A percentile compares a stretch with the other conserved stretches of the same genome.
Conservation (phyloP, 2,113 vertebrate genomes). For the Penelope pileata region DNA sequence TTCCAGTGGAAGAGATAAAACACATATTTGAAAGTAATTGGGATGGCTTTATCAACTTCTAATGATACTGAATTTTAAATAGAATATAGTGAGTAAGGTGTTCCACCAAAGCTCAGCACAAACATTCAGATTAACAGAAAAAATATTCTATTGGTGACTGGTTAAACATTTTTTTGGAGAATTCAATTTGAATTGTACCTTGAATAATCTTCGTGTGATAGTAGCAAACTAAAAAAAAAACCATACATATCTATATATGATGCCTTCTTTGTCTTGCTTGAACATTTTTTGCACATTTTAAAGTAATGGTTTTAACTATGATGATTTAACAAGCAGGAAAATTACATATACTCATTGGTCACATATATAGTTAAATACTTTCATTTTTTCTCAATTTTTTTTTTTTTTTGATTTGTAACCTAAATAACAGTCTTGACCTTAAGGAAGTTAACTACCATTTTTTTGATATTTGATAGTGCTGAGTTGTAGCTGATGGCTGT, state of each 20-base stretch:
- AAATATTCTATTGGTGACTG: neutral
- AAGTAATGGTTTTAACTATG: conserved; percentile 6
- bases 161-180: conserved; percentile 37
- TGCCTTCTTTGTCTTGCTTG: conserved; percentile 28
- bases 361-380: neutral
- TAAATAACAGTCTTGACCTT: conserved; percentile 27
- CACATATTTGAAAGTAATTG: conserved; percentile 59
- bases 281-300: conserved; percentile 18
- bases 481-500: conserved; percentile 45
- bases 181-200: conserved; percentile 9
- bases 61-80: conserved; percentile 54
- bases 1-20: conserved; percentile 75
- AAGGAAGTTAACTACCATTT: conserved; percentile 1
- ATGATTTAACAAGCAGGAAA: conserved; percentile 19
- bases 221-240: neutral
- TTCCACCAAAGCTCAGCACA: conserved; percentile 73
- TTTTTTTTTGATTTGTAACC: conserved; percentile 18
- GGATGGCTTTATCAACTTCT: conserved; percentile 49
- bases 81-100: conserved; percentile 59
- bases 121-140: conserved; percentile 8
- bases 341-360: neutral
- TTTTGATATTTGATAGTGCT: conserved; percentile 29
- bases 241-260: neutral
- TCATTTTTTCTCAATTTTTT: neutral
- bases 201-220: conserved; percentile 9